Conservation (phyloP, 2,113 vertebrate genomes). For the Okapia johnstoni region DNA sequence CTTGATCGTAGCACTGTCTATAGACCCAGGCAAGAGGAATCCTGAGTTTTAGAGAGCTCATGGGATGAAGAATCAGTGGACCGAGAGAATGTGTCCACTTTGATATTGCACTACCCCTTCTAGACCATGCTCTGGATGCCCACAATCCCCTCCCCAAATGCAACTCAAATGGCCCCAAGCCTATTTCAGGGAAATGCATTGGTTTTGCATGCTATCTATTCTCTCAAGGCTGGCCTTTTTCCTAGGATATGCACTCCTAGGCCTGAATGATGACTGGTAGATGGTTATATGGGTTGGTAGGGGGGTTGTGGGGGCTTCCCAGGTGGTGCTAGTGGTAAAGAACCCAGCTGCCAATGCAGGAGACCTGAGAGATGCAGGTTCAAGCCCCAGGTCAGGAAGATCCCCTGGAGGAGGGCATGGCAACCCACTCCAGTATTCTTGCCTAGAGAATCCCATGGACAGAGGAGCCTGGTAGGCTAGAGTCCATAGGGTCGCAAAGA, state of each 20-base stretch:
- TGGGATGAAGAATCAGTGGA: not conserved
- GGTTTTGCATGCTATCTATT: not conserved
- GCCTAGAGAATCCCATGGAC: not conserved
- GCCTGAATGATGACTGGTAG: not conserved
- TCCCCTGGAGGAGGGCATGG: not conserved
- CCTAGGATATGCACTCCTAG: accelerated
- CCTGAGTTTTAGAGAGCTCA: not conserved
- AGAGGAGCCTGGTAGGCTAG: not conserved
- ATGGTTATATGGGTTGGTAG: not conserved
- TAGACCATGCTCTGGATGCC: not conserved
- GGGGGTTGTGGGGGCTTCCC: not conserved
- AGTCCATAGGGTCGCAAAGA: not conserved
- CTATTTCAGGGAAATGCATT: not conserved
- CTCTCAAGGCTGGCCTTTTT: not conserved
- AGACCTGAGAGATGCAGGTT: not conserved
- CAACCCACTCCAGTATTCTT: not conserved
- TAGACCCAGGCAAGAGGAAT: not conserved
- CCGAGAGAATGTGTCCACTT: not conserved
- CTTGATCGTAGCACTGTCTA: not conserved
- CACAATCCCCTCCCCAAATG: not conserved
- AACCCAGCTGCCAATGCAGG: not conserved
- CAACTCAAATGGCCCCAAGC: not conserved
- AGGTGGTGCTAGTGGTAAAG: not conserved
- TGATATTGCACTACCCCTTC: not conserved
- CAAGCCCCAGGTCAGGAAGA: not conserved